These are phyloP conservation scores for Pterocles gutturalis DNA, from an alignment of 2,113 vertebrate genomes.

Conservation along the genomic window DNA sequence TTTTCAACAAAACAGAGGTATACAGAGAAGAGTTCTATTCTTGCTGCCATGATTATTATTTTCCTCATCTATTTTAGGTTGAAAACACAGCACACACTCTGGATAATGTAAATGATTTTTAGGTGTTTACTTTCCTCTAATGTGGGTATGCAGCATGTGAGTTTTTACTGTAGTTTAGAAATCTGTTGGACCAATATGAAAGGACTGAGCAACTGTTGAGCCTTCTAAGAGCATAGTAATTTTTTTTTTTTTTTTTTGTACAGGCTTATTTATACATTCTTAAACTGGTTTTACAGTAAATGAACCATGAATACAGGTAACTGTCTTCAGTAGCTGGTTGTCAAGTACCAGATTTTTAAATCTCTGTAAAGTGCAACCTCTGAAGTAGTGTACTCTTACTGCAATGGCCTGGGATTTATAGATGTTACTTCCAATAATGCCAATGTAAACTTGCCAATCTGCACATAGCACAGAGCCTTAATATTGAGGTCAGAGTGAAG, in stretches of 20 bases:
- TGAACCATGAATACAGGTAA: constrained; percentile 42
- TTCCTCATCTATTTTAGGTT: neutral
- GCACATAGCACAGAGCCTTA: neutral
- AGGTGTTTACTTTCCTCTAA: neutral
- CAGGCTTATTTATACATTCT: neutral
- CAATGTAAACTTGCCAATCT: neutral
- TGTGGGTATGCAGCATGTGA: neutral
- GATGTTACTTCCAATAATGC: constrained; percentile 27
- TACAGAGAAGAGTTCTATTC: neutral
- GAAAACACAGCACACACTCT: neutral
- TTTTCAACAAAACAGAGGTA: neutral
- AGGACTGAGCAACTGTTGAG: neutral
- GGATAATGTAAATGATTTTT: neutral
- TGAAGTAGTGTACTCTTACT: constrained; percentile 13
- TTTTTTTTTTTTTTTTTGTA: neutral
- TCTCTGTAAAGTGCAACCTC: constrained; percentile 5
- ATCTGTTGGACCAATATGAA: neutral
- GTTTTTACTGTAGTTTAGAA: neutral
- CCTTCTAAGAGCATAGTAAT: neutral
- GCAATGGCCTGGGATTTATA: constrained; percentile 25
- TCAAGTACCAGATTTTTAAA: constrained; percentile 40
- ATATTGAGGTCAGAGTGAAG: constrained; percentile 10
- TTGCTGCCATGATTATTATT: neutral
- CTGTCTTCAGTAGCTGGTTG: neutral
- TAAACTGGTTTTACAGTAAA: constrained; percentile 40